Percentiles rank a stretch among this genome's conserved stretches.
Evolutionary conservation across 2,888 invertebrate genomes (phyloP).

Genomic region (Acrobasis repandana): DNA sequence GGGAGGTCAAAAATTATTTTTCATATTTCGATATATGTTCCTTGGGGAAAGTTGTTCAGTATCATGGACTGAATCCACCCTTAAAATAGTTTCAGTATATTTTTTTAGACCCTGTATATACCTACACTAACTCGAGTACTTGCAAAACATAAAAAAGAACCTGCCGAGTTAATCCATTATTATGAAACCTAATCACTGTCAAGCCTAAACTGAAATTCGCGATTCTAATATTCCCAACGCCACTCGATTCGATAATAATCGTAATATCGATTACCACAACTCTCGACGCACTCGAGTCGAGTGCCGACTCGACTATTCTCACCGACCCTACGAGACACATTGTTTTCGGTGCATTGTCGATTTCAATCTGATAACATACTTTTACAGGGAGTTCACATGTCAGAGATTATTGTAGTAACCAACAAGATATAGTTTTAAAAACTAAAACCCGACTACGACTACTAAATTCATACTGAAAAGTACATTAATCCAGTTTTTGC

Average conservation of each 20-base stretch:
- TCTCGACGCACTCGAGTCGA: conserved; percentile 31
- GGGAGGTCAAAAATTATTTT: too few species aligned
- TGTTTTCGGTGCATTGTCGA: conserved; percentile 8
- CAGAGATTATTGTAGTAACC: not conserved
- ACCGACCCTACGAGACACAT: conserved; percentile 14
- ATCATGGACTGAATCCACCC: too few species aligned
- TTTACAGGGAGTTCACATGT: not conserved
- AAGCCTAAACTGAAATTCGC: not conserved
- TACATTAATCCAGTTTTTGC: too few species aligned
- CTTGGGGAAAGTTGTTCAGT: too few species aligned
- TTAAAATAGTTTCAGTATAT: too few species aligned
- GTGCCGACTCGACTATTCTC: conserved; percentile 21
- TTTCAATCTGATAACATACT: conserved; percentile 15
- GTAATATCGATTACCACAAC: conserved; percentile 33
- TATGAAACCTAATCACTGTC: not conserved
- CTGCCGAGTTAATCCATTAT: not conserved
- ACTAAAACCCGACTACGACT: too few species aligned
- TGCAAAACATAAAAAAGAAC: not conserved
- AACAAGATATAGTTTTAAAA: too few species aligned
- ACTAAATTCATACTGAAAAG: too few species aligned
- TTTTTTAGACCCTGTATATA: too few species aligned
- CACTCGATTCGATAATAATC: conserved; percentile 22
- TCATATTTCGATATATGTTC: too few species aligned
- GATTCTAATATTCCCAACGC: not conserved
- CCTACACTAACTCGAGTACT: too few species aligned